Percentiles rank a stretch among this genome's conserved stretches.
phyloP scores from a whole-genome alignment of 2,113 vertebrate species.

The Triplophysa tibetana region DNA sequence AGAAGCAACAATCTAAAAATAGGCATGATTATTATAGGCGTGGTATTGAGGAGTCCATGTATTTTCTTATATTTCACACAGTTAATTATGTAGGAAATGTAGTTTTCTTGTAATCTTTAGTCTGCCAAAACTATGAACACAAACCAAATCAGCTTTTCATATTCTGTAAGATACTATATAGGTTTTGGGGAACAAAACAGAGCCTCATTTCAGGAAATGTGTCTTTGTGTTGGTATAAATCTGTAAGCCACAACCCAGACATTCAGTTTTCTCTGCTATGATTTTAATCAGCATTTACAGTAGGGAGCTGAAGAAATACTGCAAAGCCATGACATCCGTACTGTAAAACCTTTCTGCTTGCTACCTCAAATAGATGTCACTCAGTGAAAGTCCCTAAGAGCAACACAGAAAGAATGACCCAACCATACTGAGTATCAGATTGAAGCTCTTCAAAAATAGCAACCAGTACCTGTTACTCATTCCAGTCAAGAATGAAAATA shows the following conservation, averaged over 20 bases:
- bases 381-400: neutral
- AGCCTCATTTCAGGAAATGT: neutral
- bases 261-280: neutral
- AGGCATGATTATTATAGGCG: too few species aligned
- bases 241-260: neutral
- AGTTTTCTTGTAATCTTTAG: too few species aligned
- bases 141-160: neutral
- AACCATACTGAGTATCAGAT: neutral
- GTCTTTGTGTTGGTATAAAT: neutral
- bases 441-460: neutral
- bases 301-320: too few species aligned
- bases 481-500: neutral
- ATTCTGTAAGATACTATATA: neutral
- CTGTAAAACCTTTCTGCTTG: too few species aligned
- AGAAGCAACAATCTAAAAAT: too few species aligned
- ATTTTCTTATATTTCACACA: too few species aligned
- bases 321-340: too few species aligned
- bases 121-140: too few species aligned
- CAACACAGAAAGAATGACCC: neutral
- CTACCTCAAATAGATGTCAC: too few species aligned
- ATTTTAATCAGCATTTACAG: neutral
- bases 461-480: neutral
- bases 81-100: too few species aligned
- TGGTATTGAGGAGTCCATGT: too few species aligned
- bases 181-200: neutral